Base-by-base conservation (phyloP, 2,888 invertebrate species). In the Scaptodrosophila latifasciaeformis region DNA sequence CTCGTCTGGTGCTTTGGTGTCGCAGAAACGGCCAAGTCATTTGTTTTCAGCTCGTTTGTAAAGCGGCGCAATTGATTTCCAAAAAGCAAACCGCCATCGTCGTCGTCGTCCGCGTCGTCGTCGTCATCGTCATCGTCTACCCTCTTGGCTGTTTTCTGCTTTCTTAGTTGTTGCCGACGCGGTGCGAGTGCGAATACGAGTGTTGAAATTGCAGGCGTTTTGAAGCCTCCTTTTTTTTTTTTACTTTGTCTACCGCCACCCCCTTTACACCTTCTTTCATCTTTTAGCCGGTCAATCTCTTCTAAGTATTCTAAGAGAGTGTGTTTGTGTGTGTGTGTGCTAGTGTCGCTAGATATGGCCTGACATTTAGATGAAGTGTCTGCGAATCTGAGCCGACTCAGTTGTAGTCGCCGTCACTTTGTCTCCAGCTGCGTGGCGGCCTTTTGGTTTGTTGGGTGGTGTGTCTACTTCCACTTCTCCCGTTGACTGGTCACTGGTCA, bases 281-380 rank as follows among this genome's bases (percentile, higher is more conserved):
- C n/a, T n/a, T n/a, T n/a, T 46, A 30, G 49, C 34, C 10, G 19
- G 9, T 18, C 21, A 34, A 12, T 19, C 17, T 17, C 19, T 18
- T 34, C n/a, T n/a, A n/a, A n/a, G n/a, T n/a, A n/a, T n/a, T n/a
- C n/a, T n/a, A n/a, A n/a, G n/a, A n/a, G n/a, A n/a, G 59, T 53
- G 58, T 55, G 55, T 49, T 49, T 51, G 40, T 39, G 53, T 69
- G 56, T 60, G 54, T 63, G 12, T 52, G 65, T 65, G 65, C 65
- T 77, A 80, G 64, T 76, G 81, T 80, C 75, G 78, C 80, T 72
- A 81, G 80, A 80, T 82, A 80, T 84, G 81, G 76, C 76, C 77
- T 84, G 83, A 82, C 83, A 84, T 83, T 84, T 82, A 83, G 82
- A 83, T 83, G 84, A 83, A 84, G 84, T 83, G 82, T 79, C 82